phyloP scores from a whole-genome alignment of 2,888 invertebrate genomes.

The Quadriops clusia region DNA sequence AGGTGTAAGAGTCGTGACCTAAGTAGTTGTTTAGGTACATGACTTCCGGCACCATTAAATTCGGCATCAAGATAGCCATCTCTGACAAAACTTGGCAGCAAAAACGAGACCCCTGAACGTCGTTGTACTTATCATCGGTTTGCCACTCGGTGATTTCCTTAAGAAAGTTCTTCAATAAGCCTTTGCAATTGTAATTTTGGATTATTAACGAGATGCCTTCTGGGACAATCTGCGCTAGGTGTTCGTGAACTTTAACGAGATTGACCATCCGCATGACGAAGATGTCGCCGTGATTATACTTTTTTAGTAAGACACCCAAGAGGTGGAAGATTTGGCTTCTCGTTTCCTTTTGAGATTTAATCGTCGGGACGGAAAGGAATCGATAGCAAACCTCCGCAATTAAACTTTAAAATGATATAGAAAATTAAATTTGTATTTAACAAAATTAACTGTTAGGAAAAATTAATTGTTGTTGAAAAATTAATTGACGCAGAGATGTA shows the following conservation, averaged over 20 bases:
- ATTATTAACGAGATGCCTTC: slow-evolving; percentile 59
- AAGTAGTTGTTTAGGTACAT: slow-evolving; percentile 29
- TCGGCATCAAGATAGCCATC: slow-evolving; percentile 30
- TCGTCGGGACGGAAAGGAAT: slow-evolving; percentile 48
- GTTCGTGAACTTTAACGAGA: slow-evolving; percentile 65
- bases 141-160: slow-evolving; percentile 62
- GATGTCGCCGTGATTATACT: slow-evolving; percentile 70
- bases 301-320: slow-evolving; percentile 67
- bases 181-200: slow-evolving; percentile 51
- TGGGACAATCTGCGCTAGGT: slow-evolving; percentile 55
- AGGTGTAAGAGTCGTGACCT: slow-evolving; percentile 42
- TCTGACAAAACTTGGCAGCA: slow-evolving; percentile 28
- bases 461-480: no score
- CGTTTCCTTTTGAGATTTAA: slow-evolving; percentile 49
- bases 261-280: slow-evolving; percentile 62
- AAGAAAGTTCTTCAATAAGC: slow-evolving; percentile 61
- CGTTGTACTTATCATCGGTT: slow-evolving; percentile 38
- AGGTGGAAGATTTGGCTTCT: slow-evolving; percentile 66
- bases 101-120: slow-evolving; percentile 32
- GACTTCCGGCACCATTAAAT: slow-evolving; percentile 32
- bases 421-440: slow-evolving; percentile 56
- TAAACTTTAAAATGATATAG: slow-evolving; percentile 50
- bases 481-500: no score
- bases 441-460: no score
- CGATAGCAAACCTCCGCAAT: slow-evolving; percentile 67